These are phyloP conservation scores for Endomychus coccineus DNA, from an alignment of 2,888 invertebrate species.

Conservation along the genomic window DNA sequence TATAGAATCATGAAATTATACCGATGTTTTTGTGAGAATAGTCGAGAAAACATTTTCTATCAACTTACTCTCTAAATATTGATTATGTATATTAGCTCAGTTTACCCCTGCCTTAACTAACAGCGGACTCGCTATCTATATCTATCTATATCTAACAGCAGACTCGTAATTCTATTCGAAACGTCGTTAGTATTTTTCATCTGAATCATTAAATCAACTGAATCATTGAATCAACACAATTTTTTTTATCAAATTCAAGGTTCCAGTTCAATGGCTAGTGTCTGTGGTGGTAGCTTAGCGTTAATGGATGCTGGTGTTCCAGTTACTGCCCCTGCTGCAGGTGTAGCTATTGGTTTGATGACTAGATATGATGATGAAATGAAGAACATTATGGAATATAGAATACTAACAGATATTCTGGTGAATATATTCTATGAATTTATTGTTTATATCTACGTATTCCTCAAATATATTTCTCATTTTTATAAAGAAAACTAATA, in stretches of 20 bases:
- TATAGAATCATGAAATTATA: too few relatives aligned
- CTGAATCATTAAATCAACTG: too few relatives aligned
- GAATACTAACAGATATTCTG: constrained; percentile 83
- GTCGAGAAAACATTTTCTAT: too few relatives aligned
- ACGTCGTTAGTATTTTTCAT: too few relatives aligned
- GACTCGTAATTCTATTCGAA: too few relatives aligned
- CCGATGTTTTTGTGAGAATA: too few relatives aligned
- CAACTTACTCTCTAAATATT: too few relatives aligned
- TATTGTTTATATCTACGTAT: constrained; percentile 1
- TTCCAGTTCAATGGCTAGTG: constrained; percentile 97
- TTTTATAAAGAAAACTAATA: too few relatives aligned
- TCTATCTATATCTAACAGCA: too few relatives aligned
- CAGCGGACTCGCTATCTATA: too few relatives aligned
- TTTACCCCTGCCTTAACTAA: too few relatives aligned
- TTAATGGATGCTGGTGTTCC: constrained; percentile 94
- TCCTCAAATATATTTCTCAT: not conserved
- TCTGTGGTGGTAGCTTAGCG: constrained; percentile 92
- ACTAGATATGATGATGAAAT: constrained; percentile 53
- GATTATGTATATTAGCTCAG: too few relatives aligned
- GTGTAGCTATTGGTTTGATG: constrained; percentile 91
- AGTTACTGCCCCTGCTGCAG: constrained; percentile 71
- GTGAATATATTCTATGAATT: constrained; percentile 48
- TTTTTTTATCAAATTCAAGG: constrained; percentile 46
- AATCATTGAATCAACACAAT: constrained; percentile 2
- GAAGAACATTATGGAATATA: constrained; percentile 64